phyloP scores from a whole-genome alignment of 2,888 invertebrate genomes.

The Anarsia innoxiella region DNA sequence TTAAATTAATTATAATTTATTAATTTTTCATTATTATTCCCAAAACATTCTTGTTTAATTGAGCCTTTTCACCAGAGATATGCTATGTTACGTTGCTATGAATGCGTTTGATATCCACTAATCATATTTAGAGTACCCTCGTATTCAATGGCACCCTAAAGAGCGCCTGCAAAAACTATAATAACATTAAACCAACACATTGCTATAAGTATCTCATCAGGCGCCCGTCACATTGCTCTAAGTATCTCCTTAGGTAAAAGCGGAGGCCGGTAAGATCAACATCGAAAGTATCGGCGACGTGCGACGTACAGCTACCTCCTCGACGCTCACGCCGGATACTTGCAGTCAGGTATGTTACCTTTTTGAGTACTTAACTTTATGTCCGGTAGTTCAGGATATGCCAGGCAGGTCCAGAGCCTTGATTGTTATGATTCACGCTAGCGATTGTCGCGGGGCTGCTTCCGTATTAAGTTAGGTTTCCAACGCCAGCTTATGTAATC shows the following conservation, averaged over 20 bases:
- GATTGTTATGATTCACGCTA: not conserved
- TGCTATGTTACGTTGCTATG: not conserved
- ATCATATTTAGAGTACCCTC: not conserved
- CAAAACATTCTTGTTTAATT: too few relatives aligned
- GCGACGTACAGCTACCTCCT: slow-evolving; percentile 7
- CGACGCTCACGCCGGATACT: slow-evolving; percentile 19
- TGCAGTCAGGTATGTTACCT: slow-evolving; percentile 5
- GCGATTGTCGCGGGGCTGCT: too few relatives aligned
- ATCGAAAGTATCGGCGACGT: slow-evolving; percentile 17
- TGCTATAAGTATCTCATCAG: too few relatives aligned
- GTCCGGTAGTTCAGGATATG: not conserved
- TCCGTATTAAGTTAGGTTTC: too few relatives aligned
- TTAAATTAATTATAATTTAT: too few relatives aligned
- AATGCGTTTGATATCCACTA: not conserved
- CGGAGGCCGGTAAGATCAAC: slow-evolving; percentile 29
- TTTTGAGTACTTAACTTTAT: not conserved
- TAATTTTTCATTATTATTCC: too few relatives aligned
- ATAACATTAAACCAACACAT: too few relatives aligned
- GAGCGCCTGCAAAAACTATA: too few relatives aligned
- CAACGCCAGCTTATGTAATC: too few relatives aligned
- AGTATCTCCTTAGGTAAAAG: slow-evolving; percentile 2
- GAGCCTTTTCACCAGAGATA: too few relatives aligned
- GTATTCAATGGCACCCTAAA: too few relatives aligned
- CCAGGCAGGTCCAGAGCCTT: not conserved
- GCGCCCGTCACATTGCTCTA: not conserved